Evolutionary conservation across 2,797 vertebrate species (phyloP).

Genomic region (Trichosurus vulpecula): DNA sequence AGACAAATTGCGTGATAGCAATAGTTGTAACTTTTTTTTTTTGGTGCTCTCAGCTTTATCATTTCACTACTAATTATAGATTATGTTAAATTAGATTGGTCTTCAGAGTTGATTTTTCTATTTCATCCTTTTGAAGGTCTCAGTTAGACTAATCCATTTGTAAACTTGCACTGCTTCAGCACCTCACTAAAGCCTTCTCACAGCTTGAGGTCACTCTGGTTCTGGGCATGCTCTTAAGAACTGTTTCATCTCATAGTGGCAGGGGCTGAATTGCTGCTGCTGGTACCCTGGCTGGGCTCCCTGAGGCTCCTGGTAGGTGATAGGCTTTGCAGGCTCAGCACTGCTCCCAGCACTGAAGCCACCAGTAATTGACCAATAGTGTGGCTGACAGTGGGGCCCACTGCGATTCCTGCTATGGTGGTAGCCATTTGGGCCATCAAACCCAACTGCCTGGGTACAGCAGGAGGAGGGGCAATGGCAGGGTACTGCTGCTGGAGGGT

Average conservation of each 20-base stretch:
- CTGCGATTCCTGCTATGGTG: constrained; percentile 89
- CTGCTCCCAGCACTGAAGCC: constrained; percentile 86
- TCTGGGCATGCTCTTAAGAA: constrained; percentile 96
- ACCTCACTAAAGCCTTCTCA: constrained; percentile 96
- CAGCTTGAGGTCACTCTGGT: constrained; percentile 93
- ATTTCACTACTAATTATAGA: constrained; percentile 25
- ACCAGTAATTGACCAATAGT: constrained; percentile 93
- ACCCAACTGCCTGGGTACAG: constrained; percentile 91
- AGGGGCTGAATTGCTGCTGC: constrained; percentile 86
- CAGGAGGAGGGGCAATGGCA: constrained; percentile 87
- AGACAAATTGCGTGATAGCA: background rate
- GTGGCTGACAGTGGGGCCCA: constrained; percentile 92
- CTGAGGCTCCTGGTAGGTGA: constrained; percentile 94
- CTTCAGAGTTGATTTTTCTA: constrained; percentile 43
- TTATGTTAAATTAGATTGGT: constrained; percentile 50
- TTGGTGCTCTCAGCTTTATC: constrained; percentile 20
- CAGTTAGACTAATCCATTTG: constrained; percentile 85
- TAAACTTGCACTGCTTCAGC: constrained; percentile 93
- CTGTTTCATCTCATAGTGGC: constrained; percentile 93
- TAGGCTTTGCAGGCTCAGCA: constrained; percentile 87
- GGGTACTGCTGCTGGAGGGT: constrained; percentile 88
- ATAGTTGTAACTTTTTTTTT: background rate
- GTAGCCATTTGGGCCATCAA: constrained; percentile 95
- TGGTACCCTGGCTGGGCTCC: constrained; percentile 82
- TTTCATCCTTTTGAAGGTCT: constrained; percentile 46